Base-by-base conservation (phyloP, 2,113 vertebrate genomes). In the Pimephales promelas region DNA sequence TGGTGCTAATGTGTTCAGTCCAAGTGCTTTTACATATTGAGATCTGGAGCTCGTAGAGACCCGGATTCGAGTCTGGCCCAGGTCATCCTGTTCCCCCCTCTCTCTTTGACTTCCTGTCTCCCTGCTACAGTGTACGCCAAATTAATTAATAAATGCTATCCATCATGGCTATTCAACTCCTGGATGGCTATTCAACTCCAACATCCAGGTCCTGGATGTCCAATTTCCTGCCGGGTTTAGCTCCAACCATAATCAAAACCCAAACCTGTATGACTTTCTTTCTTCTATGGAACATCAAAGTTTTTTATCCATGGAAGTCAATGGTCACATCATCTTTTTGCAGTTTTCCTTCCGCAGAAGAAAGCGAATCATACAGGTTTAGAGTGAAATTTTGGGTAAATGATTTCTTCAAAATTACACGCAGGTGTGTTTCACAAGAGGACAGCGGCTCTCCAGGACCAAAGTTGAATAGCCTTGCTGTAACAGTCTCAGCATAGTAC, bases 31-130 rank as follows among this genome's bases (percentile, higher is more conserved):
- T 20, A 54, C 13, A 24, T 57, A 36, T 40, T 59, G 10, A 77
- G 20, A 10, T 8, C 2, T 16, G 52, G 18, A 40, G 52, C 28
- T 57, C 49, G 40, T 2, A 49, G 5, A n/a, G 40, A 72, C 40
- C 10, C 5, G 22, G n/a, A n/a, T 49, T 57, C 10, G 18, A 54
- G 73, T 34, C 6, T 36, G 45, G 45, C 18, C 14, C 26, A 52
- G 72, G 47, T 52, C 26, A 75, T 11, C 26, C 24, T 20, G 28
- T 40, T 36, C 16, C 52, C 8, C 40, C 1, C 24, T 57, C 52
- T n/a, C 52, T 10, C 45, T 54, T 76, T 54, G 74, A 56, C 31
- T 57, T 56, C 28, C 26, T 57, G 52, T 77, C 74, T 57, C 36
- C 4, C 31, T 31, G 8, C 74, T 40, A 40, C 18, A 22, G 10